A percentile compares a stretch with the other conserved stretches of the same genome.
These are phyloP conservation scores for Crossocerus cetratus DNA, from an alignment of 2,888 invertebrate genomes.

Conservation along the genomic window DNA sequence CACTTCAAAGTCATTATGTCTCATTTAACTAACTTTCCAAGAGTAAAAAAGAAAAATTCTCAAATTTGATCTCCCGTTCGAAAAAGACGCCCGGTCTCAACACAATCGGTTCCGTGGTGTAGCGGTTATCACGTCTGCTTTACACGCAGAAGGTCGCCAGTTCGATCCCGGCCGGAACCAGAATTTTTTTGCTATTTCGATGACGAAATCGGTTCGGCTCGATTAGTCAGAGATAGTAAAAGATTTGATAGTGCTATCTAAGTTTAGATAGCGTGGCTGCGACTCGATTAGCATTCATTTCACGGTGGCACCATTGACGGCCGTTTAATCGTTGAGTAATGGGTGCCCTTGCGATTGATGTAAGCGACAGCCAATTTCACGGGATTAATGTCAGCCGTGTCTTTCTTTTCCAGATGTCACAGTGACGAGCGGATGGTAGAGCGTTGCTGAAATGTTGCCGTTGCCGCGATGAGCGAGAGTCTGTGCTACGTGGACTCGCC, in stretches of 20 bases:
- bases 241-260: too few species aligned
- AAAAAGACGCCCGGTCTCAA: background rate
- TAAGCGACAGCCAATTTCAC: too few species aligned
- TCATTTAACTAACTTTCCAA: too few species aligned
- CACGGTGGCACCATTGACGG: too few species aligned
- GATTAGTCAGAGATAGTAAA: background rate
- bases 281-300: too few species aligned
- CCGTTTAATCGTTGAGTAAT: too few species aligned
- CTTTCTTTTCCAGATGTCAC: constrained; percentile 50
- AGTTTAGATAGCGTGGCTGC: too few species aligned
- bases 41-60: background rate
- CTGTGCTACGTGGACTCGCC: constrained; percentile 63
- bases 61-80: background rate
- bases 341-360: too few species aligned
- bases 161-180: constrained; percentile 71
- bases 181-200: constrained; percentile 47
- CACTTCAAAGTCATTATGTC: too few species aligned
- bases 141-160: constrained; percentile 71
- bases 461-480: constrained; percentile 64
- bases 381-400: too few species aligned
- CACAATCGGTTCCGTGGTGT: constrained; percentile 64
- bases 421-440: constrained; percentile 29
- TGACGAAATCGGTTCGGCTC: background rate
- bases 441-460: constrained; percentile 52
- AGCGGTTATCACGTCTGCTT: constrained; percentile 71